A percentile compares a stretch with the other conserved stretches of the same genome.
Conservation (phyloP, 35 echinoderm and acorn worm species). For the Amphiura filiformis region DNA sequence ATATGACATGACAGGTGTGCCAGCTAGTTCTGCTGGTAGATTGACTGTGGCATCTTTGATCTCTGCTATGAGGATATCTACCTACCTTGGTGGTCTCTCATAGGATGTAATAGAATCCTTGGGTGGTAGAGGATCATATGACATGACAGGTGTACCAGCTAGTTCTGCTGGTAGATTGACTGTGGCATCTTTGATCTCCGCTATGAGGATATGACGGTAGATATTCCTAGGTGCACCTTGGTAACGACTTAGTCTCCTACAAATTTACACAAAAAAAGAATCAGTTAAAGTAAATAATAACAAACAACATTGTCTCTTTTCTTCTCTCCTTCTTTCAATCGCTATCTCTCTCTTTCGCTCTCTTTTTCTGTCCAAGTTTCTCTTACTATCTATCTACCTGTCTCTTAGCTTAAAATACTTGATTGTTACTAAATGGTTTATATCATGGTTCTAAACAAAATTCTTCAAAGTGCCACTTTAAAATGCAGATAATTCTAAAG, state of each 20-base stretch:
- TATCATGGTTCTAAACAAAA: too few relatives aligned
- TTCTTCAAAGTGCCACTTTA: too few relatives aligned
- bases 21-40: too few relatives aligned
- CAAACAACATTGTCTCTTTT: too few relatives aligned
- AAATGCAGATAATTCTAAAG: too few relatives aligned
- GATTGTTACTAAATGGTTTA: too few relatives aligned
- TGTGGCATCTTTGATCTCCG: slow-evolving; percentile 76
- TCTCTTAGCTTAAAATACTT: too few relatives aligned
- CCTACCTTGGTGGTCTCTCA: slow-evolving; percentile 70
- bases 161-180: slow-evolving; percentile 72
- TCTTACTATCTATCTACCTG: too few relatives aligned
- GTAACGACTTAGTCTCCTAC: slow-evolving; percentile 67
- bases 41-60: slow-evolving; percentile 80
- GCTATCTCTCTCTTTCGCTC: too few relatives aligned
- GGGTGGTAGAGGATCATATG: slow-evolving; percentile 91
- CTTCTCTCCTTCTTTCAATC: too few relatives aligned
- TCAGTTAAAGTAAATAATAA: too few relatives aligned
- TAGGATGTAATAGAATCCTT: slow-evolving; percentile 81
- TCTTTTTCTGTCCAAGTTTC: too few relatives aligned
- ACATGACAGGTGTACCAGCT: slow-evolving; percentile 73
- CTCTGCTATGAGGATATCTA: slow-evolving; percentile 46
- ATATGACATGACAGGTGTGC: slow-evolving; percentile 79
- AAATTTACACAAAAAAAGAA: neutral
- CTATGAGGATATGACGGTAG: slow-evolving; percentile 82
- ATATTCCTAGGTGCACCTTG: slow-evolving; percentile 88